These are phyloP conservation scores for Oconnorella tubifera DNA, from an alignment of 2,888 invertebrate genomes.

Conservation along the genomic window DNA sequence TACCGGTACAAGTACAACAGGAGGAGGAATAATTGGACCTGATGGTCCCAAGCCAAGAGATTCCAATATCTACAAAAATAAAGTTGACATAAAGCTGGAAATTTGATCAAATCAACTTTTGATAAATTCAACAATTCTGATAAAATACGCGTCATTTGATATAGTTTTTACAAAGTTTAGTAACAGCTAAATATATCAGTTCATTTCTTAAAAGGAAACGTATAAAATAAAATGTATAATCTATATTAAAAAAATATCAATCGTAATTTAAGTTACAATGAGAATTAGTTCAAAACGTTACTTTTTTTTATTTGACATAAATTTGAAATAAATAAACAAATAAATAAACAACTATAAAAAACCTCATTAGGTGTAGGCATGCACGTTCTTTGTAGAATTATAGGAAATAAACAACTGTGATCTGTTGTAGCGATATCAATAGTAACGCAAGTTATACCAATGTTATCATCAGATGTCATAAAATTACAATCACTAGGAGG, in stretches of 20 bases:
- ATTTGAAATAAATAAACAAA: too few relatives aligned
- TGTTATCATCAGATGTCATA: not conserved
- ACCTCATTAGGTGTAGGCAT: not conserved
- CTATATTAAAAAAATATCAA: too few relatives aligned
- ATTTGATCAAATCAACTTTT: not conserved
- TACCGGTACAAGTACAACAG: constrained; percentile 43
- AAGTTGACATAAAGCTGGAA: not conserved
- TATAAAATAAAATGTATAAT: too few relatives aligned
- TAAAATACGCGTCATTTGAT: too few relatives aligned
- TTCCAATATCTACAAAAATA: constrained; percentile 9
- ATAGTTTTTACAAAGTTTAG: too few relatives aligned
- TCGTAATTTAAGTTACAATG: too few relatives aligned
- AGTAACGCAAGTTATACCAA: not conserved
- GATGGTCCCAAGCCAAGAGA: constrained; percentile 4
- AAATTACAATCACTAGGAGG: not conserved
- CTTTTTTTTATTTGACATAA: too few relatives aligned
- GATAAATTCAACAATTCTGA: too few relatives aligned
- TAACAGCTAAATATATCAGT: too few relatives aligned
- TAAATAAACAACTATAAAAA: too few relatives aligned
- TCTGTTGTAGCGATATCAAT: not conserved
- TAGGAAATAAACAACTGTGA: not conserved
- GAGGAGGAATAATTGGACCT: constrained; percentile 47
- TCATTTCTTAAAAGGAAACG: too few relatives aligned
- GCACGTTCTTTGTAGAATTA: not conserved
- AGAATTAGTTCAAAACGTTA: too few relatives aligned